Evolutionary conservation across 2,797 vertebrate genomes (phyloP), one percentile per base, ranked within the genome.

Genomic region (Anolis apletophallus): DNA sequence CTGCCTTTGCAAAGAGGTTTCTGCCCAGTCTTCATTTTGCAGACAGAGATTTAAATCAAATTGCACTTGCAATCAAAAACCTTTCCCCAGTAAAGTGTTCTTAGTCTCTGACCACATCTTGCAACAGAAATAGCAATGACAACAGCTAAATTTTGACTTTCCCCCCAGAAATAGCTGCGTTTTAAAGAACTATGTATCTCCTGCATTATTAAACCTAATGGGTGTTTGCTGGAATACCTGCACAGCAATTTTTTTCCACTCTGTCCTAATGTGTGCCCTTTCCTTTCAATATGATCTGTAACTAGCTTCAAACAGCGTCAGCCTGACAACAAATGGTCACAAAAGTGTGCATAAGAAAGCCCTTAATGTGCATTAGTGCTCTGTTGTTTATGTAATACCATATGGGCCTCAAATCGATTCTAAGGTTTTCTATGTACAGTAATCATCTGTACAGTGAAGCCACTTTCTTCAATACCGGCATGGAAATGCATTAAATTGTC

Each of bases 161-260:
- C 76, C 50, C 12, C 55, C 1, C 19, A 52, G 72, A 83, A 54
- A 84, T 16, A 83, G 8, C 32, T 57, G 78, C 52, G 9, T 46
- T 26, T 76, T 64, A 59, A 67, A 32, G 21, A 54, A 67, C 34
- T 26, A 14, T 1, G 1, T 23, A 46, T 55, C 73, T 84, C 73
- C 59, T 84, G 73, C 83, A 76, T 84, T 84, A 67, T 76, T 84
- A 54, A 84, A 54, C n/a, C 26, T 76, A 76, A 84, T 76, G 59
- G 55, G 14, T 26, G n/a, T n/a, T 50, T 67, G 19, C 46, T 16
- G 21, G 40, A 68, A 76, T 54, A n/a, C 26, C 29, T 26, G 29
- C 17, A 32, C 29, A 34, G 36, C 10, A 29, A n/a, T 46, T 1
- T 1, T 64, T 76, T 76, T 67, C 40, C 59, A 64, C 54, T 26